These are phyloP conservation scores for Sylvicola cinctus DNA, from an alignment of 2,888 invertebrate genomes.

Conservation along the genomic window DNA sequence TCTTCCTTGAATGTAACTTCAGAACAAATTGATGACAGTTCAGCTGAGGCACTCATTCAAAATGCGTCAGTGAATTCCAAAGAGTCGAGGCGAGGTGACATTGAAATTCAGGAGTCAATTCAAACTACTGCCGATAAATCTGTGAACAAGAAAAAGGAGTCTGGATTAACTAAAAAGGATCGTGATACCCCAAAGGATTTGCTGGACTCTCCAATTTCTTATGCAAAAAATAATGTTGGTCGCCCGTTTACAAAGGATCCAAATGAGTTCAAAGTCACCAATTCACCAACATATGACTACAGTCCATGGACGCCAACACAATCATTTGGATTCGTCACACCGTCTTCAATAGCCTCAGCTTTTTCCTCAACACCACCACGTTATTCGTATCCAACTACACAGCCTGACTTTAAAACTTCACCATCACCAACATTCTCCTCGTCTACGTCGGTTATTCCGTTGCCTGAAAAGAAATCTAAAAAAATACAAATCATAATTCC, in stretches of 20 bases:
- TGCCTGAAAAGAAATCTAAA: conserved; percentile 30
- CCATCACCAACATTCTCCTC: not conserved
- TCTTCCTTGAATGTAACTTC: too few species aligned
- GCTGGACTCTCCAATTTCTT: conserved; percentile 36
- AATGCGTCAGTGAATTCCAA: too few species aligned
- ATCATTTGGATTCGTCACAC: conserved; percentile 3
- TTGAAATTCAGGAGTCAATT: too few species aligned
- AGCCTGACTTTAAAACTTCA: conserved; percentile 14
- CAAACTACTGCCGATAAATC: not conserved
- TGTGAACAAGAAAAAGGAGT: not conserved
- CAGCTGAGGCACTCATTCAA: too few species aligned
- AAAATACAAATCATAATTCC: conserved; percentile 65
- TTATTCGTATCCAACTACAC: conserved; percentile 16
- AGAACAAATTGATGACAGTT: too few species aligned
- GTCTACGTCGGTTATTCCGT: not conserved
- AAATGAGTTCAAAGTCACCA: conserved; percentile 14
- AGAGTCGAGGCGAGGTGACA: too few species aligned
- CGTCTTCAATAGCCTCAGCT: conserved; percentile 1
- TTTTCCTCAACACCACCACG: conserved; percentile 8
- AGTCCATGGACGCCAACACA: conserved; percentile 13
- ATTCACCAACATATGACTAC: conserved; percentile 7
- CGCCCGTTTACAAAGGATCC: conserved; percentile 30
- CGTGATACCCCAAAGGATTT: conserved; percentile 24
- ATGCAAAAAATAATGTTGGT: conserved; percentile 29
- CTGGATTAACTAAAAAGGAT: conserved; percentile 8